Percentiles rank a stretch among this genome's conserved stretches.
Conservation (phyloP, 2,888 invertebrate species). For the Tinea trinotella region DNA sequence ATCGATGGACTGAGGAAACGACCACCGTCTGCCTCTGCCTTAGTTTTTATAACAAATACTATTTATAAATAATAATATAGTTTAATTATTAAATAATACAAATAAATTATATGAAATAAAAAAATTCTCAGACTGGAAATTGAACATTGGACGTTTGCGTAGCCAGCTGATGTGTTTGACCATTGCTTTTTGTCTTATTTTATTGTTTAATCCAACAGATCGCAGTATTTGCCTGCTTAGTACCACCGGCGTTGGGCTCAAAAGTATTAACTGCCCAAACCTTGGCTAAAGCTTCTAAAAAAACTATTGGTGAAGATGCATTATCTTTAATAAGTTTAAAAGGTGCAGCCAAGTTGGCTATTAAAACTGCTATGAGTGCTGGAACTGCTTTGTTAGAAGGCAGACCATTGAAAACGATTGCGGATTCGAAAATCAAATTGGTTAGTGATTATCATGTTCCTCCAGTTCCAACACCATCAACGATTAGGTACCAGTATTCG, state of each 20-base stretch:
- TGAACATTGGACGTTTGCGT: too few relatives aligned
- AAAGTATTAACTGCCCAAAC: conserved; percentile 27
- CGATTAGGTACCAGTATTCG: not conserved
- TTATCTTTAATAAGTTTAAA: conserved; percentile 23
- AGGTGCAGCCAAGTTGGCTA: conserved; percentile 22
- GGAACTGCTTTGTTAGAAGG: conserved; percentile 20
- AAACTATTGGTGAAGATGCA: conserved; percentile 25
- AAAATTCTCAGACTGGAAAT: too few relatives aligned
- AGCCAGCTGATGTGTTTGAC: too few relatives aligned
- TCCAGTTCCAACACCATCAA: not conserved
- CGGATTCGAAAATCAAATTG: conserved; percentile 12
- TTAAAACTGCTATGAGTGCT: conserved; percentile 22
- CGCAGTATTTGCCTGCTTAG: conserved; percentile 35
- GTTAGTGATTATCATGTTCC: conserved; percentile 15
- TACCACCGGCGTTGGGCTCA: conserved; percentile 30
- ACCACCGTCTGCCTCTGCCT: too few relatives aligned
- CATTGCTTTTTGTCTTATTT: too few relatives aligned
- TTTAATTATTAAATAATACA: too few relatives aligned
- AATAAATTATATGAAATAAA: too few relatives aligned
- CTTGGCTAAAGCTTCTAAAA: conserved; percentile 25
- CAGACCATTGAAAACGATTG: conserved; percentile 20
- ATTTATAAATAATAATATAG: too few relatives aligned
- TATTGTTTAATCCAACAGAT: too few relatives aligned
- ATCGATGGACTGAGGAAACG: too few relatives aligned
- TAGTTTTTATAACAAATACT: too few relatives aligned